Conservation (phyloP, 2,888 invertebrate species). For the Pachycephus smyrnensis region DNA sequence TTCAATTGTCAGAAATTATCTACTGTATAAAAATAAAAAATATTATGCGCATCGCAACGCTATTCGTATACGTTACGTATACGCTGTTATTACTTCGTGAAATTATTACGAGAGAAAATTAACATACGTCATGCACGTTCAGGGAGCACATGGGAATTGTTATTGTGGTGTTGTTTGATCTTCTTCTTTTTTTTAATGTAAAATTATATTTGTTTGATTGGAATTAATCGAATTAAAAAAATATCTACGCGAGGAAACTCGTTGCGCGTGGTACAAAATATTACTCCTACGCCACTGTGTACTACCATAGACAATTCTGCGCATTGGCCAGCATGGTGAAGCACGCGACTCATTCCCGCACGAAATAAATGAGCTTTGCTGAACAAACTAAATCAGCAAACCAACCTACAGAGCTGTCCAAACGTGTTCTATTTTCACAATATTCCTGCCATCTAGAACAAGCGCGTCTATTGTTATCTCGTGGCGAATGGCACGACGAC, state of each 20-base stretch:
- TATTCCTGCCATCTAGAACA: not conserved
- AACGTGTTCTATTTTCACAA: slow-evolving; percentile 5
- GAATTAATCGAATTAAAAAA: not conserved
- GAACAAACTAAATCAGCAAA: slow-evolving; percentile 5
- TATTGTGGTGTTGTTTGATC: not conserved
- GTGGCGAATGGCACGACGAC: not conserved
- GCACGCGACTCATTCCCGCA: slow-evolving; percentile 7
- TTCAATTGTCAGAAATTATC: not conserved
- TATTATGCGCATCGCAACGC: not conserved
- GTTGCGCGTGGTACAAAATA: not conserved
- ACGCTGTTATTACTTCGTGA: not conserved
- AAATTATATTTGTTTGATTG: not conserved
- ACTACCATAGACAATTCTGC: not conserved
- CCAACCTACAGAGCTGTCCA: not conserved
- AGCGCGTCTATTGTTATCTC: not conserved
- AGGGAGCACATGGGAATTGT: not conserved
- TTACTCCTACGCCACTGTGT: not conserved
- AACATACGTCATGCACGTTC: not conserved
- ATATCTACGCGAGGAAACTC: not conserved
- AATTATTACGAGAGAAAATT: not conserved
- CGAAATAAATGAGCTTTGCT: slow-evolving; percentile 3
- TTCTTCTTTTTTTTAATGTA: not conserved
- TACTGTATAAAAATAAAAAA: not conserved
- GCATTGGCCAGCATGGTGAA: slow-evolving; percentile 1
- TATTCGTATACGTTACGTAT: not conserved